phyloP scores from a whole-genome alignment of 2,113 vertebrate species.

The Dicerorhinus sumatrensis region DNA sequence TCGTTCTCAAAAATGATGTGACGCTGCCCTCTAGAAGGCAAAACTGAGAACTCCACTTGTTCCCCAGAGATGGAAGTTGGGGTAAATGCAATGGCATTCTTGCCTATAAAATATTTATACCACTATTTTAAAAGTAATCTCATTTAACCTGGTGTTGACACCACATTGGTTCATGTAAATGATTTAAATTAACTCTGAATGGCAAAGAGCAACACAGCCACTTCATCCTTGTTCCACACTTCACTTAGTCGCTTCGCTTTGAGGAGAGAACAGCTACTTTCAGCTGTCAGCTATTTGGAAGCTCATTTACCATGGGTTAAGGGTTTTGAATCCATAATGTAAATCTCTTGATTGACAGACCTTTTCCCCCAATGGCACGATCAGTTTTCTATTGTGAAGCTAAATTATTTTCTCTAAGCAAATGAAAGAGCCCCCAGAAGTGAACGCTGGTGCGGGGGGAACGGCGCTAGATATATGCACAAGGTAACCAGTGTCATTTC shows the following conservation, averaged over 20 bases:
- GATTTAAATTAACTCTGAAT: slow-evolving; percentile 74
- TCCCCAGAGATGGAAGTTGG: slow-evolving; percentile 70
- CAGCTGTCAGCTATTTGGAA: slow-evolving; percentile 77
- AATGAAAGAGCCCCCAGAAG: slow-evolving; percentile 35
- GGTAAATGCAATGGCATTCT: slow-evolving; percentile 76
- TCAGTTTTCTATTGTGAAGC: slow-evolving; percentile 63
- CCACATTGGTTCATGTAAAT: slow-evolving; percentile 70
- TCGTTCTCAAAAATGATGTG: slow-evolving; percentile 25
- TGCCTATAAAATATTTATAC: slow-evolving; percentile 83
- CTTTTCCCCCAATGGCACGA: slow-evolving; percentile 63
- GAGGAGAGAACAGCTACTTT: slow-evolving; percentile 45
- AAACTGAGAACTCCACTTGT: slow-evolving; percentile 49
- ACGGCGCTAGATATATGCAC: not conserved
- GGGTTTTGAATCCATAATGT: slow-evolving; percentile 71
- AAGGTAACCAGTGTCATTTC: slow-evolving; percentile 72
- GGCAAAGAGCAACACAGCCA: slow-evolving; percentile 51
- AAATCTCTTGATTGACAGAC: slow-evolving; percentile 70
- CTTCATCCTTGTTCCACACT: slow-evolving; percentile 57
- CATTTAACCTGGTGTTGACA: slow-evolving; percentile 81
- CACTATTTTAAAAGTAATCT: slow-evolving; percentile 78
- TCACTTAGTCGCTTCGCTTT: not conserved
- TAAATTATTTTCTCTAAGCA: slow-evolving; percentile 72
- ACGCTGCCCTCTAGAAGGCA: slow-evolving; percentile 75
- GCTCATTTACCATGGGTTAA: slow-evolving; percentile 65
- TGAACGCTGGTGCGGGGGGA: not conserved